These are phyloP conservation scores for Nibea albiflora DNA, from an alignment of 2,113 vertebrate genomes.

Conservation along the genomic window DNA sequence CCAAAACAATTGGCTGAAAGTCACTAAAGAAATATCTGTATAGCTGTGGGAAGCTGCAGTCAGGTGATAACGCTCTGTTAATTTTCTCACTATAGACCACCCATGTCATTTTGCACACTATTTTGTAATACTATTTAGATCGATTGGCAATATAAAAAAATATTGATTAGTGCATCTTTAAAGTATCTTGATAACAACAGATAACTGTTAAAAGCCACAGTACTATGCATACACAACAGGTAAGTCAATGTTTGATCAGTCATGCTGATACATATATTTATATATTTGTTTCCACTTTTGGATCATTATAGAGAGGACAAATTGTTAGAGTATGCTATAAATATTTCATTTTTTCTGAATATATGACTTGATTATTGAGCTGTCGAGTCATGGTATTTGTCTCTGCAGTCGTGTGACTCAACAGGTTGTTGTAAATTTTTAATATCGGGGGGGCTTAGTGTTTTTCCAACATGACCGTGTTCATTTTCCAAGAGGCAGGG, in stretches of 20 bases:
- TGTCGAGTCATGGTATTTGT: neutral
- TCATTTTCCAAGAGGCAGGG: neutral
- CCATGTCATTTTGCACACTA: neutral
- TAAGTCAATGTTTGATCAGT: neutral
- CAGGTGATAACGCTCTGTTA: neutral
- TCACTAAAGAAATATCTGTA: neutral
- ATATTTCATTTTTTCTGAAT: neutral
- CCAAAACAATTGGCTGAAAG: neutral
- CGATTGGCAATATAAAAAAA: neutral
- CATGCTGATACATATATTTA: neutral
- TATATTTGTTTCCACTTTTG: neutral
- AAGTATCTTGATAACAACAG: neutral
- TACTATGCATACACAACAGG: neutral
- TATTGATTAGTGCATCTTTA: neutral
- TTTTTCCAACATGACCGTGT: conserved; percentile 1
- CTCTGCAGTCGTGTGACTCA: neutral
- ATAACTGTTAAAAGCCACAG: neutral
- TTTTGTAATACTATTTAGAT: neutral
- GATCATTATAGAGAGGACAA: neutral
- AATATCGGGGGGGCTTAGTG: neutral
- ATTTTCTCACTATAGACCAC: neutral
- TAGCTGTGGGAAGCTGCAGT: neutral
- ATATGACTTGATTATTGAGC: neutral
- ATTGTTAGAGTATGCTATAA: neutral
- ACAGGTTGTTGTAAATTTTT: neutral